Conservation (phyloP, 2,888 invertebrate genomes). For the Plagodis dolabraria region DNA sequence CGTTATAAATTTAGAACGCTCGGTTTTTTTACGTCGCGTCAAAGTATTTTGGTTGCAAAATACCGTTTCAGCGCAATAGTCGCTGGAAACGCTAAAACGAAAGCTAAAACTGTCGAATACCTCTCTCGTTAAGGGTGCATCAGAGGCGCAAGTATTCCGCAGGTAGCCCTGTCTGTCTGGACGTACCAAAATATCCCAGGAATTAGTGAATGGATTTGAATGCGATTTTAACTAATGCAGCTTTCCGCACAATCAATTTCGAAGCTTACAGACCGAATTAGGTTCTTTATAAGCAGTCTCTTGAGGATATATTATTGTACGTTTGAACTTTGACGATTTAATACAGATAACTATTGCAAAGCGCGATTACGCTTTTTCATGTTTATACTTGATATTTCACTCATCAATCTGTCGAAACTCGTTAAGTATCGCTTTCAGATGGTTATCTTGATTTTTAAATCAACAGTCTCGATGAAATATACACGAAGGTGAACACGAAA, state of each 20-base stretch:
- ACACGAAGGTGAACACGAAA: constrained; percentile 23
- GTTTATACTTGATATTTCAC: constrained; percentile 1
- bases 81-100: constrained; percentile 41
- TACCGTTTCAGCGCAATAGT: constrained; percentile 55
- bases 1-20: constrained; percentile 63
- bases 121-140: constrained; percentile 32
- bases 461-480: constrained; percentile 30
- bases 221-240: constrained; percentile 35
- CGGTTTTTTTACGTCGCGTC: constrained; percentile 62
- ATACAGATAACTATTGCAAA: neutral
- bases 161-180: constrained; percentile 34
- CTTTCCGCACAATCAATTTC: constrained; percentile 31
- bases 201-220: constrained; percentile 41
- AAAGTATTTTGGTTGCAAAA: constrained; percentile 71
- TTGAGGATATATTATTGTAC: neutral
- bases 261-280: neutral
- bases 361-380: neutral
- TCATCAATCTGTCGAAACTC: constrained; percentile 21
- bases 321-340: too few relatives aligned
- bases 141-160: constrained; percentile 24
- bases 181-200: constrained; percentile 37
- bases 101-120: constrained; percentile 35
- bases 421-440: constrained; percentile 25
- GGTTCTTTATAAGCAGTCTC: neutral
- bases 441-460: constrained; percentile 35